These are phyloP conservation scores for Cathartes aura DNA, from an alignment of 2,113 vertebrate species.

Conservation along the genomic window DNA sequence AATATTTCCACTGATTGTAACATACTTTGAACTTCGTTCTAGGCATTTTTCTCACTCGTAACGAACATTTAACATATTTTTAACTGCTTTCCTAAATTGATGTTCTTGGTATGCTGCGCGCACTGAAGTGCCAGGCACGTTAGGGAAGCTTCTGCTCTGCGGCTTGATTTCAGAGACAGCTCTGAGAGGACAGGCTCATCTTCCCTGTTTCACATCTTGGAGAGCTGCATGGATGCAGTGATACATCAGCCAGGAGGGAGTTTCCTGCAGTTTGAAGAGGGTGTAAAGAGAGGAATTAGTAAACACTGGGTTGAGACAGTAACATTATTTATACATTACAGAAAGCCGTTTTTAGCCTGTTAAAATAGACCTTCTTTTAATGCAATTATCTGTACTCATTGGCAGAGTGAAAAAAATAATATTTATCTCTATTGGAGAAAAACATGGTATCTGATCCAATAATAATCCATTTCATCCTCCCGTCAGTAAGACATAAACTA, in stretches of 20 bases:
- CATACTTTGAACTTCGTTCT: not conserved
- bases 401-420: not conserved
- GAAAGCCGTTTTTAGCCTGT: not conserved
- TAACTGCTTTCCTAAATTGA: not conserved
- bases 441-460: not conserved
- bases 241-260: not conserved
- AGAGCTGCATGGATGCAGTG: not conserved
- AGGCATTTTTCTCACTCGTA: not conserved
- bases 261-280: not conserved
- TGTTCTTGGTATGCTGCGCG: not conserved
- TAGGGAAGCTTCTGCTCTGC: not conserved
- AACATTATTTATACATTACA: not conserved
- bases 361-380: not conserved
- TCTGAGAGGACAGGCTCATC: not conserved
- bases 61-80: not conserved
- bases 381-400: not conserved
- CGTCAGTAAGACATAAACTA: not conserved
- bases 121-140: not conserved
- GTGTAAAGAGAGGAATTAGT: not conserved
- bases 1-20: not conserved
- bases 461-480: not conserved
- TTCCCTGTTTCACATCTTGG: not conserved
- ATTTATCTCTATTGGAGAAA: not conserved
- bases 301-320: not conserved
- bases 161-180: not conserved